Evolutionary conservation across 53 echinoderm and acorn worm genomes (phyloP).

Genomic region (Actinopyga echinites): DNA sequence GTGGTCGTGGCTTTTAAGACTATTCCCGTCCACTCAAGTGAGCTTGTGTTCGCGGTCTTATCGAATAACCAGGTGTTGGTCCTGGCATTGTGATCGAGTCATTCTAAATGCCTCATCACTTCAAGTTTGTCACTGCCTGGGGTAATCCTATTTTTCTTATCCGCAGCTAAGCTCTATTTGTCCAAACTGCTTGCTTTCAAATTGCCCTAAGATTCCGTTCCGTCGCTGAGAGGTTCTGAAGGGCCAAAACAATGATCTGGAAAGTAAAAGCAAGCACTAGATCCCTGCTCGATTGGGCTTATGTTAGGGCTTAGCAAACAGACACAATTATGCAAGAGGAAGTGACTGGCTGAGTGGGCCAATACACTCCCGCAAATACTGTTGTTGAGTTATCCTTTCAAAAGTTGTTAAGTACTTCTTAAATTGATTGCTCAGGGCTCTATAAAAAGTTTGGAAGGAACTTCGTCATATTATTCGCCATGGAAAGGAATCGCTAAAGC

Average conservation of each 20-base stretch:
- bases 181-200: constrained; percentile 12
- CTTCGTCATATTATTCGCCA: too few relatives aligned
- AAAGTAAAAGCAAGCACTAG: not conserved
- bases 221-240: constrained; percentile 2
- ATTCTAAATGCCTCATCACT: constrained; percentile 26
- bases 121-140: not conserved
- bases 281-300: constrained; percentile 6
- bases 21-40: too few relatives aligned
- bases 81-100: not conserved
- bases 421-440: constrained; percentile 28
- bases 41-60: not conserved
- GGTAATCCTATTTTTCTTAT: constrained; percentile 19
- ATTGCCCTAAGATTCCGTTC: not conserved
- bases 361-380: constrained; percentile 26
- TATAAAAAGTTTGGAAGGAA: not conserved
- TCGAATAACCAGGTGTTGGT: constrained; percentile 27
- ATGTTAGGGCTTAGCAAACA: constrained; percentile 24
- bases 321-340: not conserved
- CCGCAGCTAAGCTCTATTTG: not conserved
- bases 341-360: constrained; percentile 12
- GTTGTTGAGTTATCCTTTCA: constrained; percentile 8
- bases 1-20: too few relatives aligned
- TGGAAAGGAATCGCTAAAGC: too few relatives aligned
- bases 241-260: constrained; percentile 2
- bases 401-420: constrained; percentile 35